A percentile compares a stretch with the other conserved stretches of the same genome.
Conservation (phyloP, 2,113 vertebrate genomes). For the Casuarius casuarius region DNA sequence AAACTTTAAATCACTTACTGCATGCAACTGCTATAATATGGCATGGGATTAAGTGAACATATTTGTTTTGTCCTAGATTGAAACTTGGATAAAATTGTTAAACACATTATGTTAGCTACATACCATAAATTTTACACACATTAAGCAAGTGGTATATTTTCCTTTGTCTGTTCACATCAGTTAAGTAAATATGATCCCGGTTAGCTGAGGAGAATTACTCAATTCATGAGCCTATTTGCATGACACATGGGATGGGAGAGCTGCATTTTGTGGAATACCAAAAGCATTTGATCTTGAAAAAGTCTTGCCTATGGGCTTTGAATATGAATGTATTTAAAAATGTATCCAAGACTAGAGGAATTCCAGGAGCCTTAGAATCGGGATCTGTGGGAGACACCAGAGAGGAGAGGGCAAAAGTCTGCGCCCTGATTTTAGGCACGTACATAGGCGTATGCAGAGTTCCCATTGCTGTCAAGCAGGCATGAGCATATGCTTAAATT, state of each 20-base stretch:
- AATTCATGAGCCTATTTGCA: conserved; percentile 22
- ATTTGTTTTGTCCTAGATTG: conserved; percentile 77
- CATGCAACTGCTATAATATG: conserved; percentile 54
- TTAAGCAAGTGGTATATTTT: conserved; percentile 47
- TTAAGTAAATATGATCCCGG: conserved; percentile 60
- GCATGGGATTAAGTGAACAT: conserved; percentile 68
- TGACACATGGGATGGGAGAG: conserved; percentile 29
- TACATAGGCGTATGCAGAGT: background rate
- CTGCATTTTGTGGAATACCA: background rate
- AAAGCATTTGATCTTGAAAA: conserved; percentile 33
- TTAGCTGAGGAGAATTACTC: conserved; percentile 34
- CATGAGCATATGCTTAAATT: background rate
- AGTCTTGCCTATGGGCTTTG: background rate
- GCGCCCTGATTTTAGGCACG: background rate
- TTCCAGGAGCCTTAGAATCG: background rate
- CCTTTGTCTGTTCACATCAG: conserved; percentile 59
- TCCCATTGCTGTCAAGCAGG: background rate
- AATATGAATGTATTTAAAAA: background rate
- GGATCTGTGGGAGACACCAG: background rate
- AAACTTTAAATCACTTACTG: conserved; percentile 70
- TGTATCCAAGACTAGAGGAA: background rate
- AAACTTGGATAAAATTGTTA: conserved; percentile 69
- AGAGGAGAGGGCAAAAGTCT: accelerated
- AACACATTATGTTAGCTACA: conserved; percentile 51
- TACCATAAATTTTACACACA: conserved; percentile 58